phyloP scores from a whole-genome alignment of 2,797 vertebrate genomes.

The Peromyscus melanophrys region DNA sequence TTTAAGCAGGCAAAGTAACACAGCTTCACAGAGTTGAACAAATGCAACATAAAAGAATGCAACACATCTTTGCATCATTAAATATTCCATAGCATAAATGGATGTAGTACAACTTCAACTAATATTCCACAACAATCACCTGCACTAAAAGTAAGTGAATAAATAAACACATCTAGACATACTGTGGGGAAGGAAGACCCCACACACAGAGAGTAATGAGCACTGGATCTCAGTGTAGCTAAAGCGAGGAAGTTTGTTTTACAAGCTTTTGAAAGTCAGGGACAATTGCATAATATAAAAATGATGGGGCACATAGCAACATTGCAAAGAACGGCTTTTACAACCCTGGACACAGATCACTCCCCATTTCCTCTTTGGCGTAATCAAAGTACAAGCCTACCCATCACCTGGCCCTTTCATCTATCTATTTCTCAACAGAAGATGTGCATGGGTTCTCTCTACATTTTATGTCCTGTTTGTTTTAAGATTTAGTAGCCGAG shows the following conservation, averaged over 20 bases:
- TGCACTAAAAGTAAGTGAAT: neutral
- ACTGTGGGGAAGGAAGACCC: neutral
- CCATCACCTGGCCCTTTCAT: neutral
- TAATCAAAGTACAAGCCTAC: neutral
- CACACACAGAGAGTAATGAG: neutral
- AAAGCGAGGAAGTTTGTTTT: neutral
- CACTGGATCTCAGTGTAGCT: too few species aligned
- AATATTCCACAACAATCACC: neutral
- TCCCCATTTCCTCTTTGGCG: neutral
- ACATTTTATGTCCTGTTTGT: neutral
- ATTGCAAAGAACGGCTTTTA: neutral
- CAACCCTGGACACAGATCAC: neutral
- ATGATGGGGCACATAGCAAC: neutral
- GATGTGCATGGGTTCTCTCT: too few species aligned
- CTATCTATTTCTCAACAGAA: neutral
- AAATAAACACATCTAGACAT: neutral
- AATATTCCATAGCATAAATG: too few species aligned
- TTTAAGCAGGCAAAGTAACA: too few species aligned
- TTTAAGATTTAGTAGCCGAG: neutral
- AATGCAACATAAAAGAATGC: too few species aligned
- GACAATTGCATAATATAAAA: neutral
- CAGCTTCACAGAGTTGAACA: too few species aligned
- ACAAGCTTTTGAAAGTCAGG: neutral
- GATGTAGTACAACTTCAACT: too few species aligned
- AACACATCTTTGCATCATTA: too few species aligned